These are phyloP conservation scores for Argynnis bischoffii DNA, from an alignment of 2,888 invertebrate genomes.

Conservation along the genomic window DNA sequence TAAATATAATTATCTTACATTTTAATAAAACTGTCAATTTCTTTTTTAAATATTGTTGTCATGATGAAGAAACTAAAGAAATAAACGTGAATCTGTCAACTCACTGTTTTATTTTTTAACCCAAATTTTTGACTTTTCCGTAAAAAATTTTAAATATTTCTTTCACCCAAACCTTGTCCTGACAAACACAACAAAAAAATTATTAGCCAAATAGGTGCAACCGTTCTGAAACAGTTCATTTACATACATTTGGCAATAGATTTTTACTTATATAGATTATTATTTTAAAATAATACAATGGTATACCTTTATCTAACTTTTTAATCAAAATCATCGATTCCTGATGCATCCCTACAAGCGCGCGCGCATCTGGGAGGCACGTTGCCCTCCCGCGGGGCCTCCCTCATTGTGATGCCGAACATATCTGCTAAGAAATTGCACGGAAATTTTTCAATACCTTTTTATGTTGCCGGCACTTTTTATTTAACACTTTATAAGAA, in stretches of 20 bases:
- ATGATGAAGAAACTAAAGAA: no score
- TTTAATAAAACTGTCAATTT: no score
- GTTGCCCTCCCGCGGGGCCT: slow-evolving; percentile 50
- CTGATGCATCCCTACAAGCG: slow-evolving; percentile 40
- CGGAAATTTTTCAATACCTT: slow-evolving; percentile 30
- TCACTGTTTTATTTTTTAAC: no score
- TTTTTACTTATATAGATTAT: neutral
- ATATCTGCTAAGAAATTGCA: slow-evolving; percentile 49
- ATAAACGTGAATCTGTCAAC: no score
- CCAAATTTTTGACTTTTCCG: no score
- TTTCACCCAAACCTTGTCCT: no score
- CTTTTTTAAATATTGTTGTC: no score
- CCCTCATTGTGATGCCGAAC: slow-evolving; percentile 50
- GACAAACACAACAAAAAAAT: no score
- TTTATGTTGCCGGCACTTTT: neutral
- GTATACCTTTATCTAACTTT: neutral
- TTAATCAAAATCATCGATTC: slow-evolving; percentile 6
- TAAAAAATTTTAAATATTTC: neutral
- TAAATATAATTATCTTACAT: no score
- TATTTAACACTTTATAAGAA: slow-evolving; percentile 11
- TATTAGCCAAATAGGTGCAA: no score
- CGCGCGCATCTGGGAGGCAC: slow-evolving; percentile 58
- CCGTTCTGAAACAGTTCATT: no score
- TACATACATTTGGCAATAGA: no score
- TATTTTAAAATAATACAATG: neutral